Base-by-base conservation (phyloP, 2,888 invertebrate genomes). In the Cheilosia impressa region DNA sequence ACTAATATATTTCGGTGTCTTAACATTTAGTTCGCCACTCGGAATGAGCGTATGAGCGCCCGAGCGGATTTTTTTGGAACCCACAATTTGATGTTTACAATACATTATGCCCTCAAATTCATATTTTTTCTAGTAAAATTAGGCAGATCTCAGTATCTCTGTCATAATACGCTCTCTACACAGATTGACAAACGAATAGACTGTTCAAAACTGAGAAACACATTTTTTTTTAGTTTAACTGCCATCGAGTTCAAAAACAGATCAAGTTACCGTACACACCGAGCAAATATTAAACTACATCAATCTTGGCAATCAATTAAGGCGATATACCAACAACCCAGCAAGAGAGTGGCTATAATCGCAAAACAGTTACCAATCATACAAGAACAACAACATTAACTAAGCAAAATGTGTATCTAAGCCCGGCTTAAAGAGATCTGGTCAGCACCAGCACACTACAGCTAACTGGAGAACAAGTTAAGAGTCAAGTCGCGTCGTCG, bases 381-480 rank as follows among this genome's bases (percentile, higher is more conserved):
- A 72, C 58, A 43, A 41, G n/a, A 72, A 60, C n/a, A 52, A 22
- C 15, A 75, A 55, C 31, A 65, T 31, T 10, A 47, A 60, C n/a
- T 50, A 13, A 50, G 43, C 52, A 24, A 24, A 68, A 60, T 17
- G 24, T 71, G 71, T 76, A 58, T 72, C 57, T 81, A 68, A 77
- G 76, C 77, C 72, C 43, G 81, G 72, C 58, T 68, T 38, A 45
- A 69, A 84, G 68, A 85, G 76, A 81, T 65, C 24, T 65, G 13
- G 47, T 24, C 58, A 38, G 55, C 43, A 45, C 45, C 31, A 52
- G 53, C 58, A 73, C 52, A 13, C 3, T 10, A 34, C 57, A 69
- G 65, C 58, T 50, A 41, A 38, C 50, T 66, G 66, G 76, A 68
- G 76, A 85, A 77, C 76, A 52, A 81, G 76, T 81, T 85, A 85